These are phyloP conservation scores for Ivindomyrus marchei DNA, from an alignment of 2,113 vertebrate genomes.

Conservation along the genomic window DNA sequence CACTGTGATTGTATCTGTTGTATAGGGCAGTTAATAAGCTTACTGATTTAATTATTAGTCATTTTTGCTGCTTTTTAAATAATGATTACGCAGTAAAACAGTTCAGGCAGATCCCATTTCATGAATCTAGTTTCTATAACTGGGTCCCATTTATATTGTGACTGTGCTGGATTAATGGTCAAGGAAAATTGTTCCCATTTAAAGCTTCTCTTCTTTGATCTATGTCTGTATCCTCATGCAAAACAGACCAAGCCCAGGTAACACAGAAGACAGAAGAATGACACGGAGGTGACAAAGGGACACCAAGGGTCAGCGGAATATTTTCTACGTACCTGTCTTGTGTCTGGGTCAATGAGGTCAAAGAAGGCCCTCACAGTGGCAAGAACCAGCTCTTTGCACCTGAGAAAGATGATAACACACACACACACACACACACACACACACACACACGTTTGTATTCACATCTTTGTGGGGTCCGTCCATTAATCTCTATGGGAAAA, in stretches of 20 bases:
- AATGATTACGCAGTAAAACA: background rate
- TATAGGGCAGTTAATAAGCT: background rate
- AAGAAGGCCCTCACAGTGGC: conserved; percentile 84
- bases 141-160: background rate
- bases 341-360: conserved; percentile 85
- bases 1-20: background rate
- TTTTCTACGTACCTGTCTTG: conserved; percentile 72
- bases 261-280: background rate
- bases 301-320: background rate
- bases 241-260: background rate
- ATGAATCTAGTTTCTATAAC: background rate
- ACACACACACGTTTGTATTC: background rate
- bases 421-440: background rate
- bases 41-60: background rate
- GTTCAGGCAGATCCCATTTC: background rate
- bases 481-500: background rate
- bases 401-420: conserved; percentile 37
- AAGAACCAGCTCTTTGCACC: conserved; percentile 94
- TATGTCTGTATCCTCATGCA: background rate
- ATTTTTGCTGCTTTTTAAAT: background rate
- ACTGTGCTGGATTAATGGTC: background rate
- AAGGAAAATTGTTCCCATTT: background rate
- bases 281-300: background rate
- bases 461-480: background rate
- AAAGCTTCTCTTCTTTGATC: background rate